Base-by-base conservation (phyloP, 2,113 vertebrate genomes). In the Paradoxurus hermaphroditus region DNA sequence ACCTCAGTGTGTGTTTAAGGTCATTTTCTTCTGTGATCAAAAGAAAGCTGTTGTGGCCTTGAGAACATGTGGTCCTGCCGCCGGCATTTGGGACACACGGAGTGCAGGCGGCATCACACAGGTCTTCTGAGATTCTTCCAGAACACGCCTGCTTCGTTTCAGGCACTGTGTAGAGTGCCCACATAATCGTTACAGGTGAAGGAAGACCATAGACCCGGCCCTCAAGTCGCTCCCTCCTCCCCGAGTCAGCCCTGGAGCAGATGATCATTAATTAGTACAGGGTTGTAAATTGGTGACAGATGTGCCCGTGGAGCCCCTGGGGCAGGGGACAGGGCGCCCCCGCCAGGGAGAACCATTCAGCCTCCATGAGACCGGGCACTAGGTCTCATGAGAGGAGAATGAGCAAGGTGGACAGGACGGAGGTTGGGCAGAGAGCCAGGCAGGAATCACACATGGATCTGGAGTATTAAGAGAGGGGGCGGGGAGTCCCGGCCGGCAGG, bases 51-150 rank as follows among this genome's bases (percentile, higher is more conserved):
- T 36, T 39, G 0, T 2, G 31, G 19, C 34, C n/a, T 70, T 46
- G 0, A 34, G 53, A 53, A 16, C 84, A 23, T 29, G 7, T 3
- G n/a, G 39, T 36, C 44, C 23, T 4, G 41, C 8, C 62, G 29
- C 34, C n/a, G 7, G 79, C 0, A 0, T 10, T 41, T 34, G 90
- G 78, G 34, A 68, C 62, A n/a, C 9, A 2, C 1, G 25, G 25
- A 67, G 51, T 8, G 67, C n/a, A 13, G 10, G 39, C 25, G 46
- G 59, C 21, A 2, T 59, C 31, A 75, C 29, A 19, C 4, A 8
- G 0, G 1, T 72, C 31, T 62, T 44, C 16, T 23, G 65, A 34
- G 7, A 11, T 21, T 62, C 39, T 36, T 67, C 59, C 29, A 44
- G 68, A 44, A 29, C 5, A 29, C 3, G 1, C 79, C 84, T 34